phyloP scores from a whole-genome alignment of 2,888 invertebrate genomes.

The Drosophila cognata region DNA sequence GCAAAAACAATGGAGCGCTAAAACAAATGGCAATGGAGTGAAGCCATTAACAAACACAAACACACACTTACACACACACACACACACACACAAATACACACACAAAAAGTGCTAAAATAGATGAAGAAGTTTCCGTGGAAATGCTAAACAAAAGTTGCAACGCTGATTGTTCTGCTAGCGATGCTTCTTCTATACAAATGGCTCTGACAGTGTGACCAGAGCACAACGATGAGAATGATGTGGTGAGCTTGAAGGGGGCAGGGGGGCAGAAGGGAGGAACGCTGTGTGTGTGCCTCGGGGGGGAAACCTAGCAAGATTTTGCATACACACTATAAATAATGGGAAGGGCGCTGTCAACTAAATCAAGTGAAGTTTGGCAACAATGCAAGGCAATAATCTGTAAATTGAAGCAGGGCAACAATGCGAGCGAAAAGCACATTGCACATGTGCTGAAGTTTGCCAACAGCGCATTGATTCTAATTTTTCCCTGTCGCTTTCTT shows the following conservation, averaged over 20 bases:
- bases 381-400: background rate
- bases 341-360: background rate
- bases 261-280: background rate
- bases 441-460: constrained; percentile 14
- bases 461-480: constrained; percentile 16
- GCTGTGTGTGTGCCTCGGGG: background rate
- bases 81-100: constrained; percentile 24
- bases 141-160: constrained; percentile 56
- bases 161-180: constrained; percentile 41
- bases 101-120: constrained; percentile 45
- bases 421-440: background rate
- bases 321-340: constrained; percentile 11
- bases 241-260: background rate
- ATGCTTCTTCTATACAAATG: constrained; percentile 31
- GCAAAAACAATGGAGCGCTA: constrained; percentile 63
- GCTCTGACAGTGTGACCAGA: constrained; percentile 51
- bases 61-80: constrained; percentile 14
- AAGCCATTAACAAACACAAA: constrained; percentile 72
- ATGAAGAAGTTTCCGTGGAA: constrained; percentile 61
- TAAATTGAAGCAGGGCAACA: constrained; percentile 20
- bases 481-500: background rate
- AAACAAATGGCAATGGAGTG: constrained; percentile 69
- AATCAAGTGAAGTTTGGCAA: constrained; percentile 28
- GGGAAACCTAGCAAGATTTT: background rate
- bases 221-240: constrained; percentile 17